Evolutionary conservation across 2,797 vertebrate species (phyloP).

Genomic region (Australoheros facetus): DNA sequence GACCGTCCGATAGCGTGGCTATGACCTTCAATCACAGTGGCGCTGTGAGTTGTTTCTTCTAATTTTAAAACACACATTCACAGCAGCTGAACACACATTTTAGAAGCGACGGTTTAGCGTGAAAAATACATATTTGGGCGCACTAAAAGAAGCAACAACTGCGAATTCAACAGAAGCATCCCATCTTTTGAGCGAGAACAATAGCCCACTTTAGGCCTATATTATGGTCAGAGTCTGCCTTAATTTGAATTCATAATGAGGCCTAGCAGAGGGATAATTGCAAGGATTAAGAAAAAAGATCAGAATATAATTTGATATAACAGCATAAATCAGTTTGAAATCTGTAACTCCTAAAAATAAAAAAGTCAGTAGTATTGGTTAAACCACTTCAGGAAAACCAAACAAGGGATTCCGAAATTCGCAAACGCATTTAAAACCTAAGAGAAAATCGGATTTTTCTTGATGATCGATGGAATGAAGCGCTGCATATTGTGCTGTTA

Average conservation of each 20-base stretch:
- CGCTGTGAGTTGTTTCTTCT: not conserved
- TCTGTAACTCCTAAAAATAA: not conserved
- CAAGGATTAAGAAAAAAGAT: not conserved
- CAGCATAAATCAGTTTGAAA: not conserved
- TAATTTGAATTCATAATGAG: conserved; percentile 18
- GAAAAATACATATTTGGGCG: not conserved
- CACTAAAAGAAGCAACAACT: not conserved
- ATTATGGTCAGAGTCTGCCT: conserved; percentile 3
- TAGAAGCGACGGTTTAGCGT: not conserved
- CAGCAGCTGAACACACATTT: not conserved
- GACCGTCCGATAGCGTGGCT: conserved; percentile 80
- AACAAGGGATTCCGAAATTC: not conserved
- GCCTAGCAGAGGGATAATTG: not conserved
- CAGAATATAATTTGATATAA: not conserved
- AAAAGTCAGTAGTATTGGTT: not conserved
- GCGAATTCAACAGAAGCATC: not conserved
- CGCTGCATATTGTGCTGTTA: not conserved
- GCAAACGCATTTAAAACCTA: not conserved
- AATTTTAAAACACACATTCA: not conserved
- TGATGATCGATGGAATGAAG: not conserved
- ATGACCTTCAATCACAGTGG: conserved; percentile 2
- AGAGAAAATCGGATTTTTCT: not conserved
- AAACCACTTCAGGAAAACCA: not conserved
- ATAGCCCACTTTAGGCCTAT: not conserved
- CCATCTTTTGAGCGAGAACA: not conserved